Evolutionary conservation across 2,888 invertebrate genomes (phyloP).

Genomic region (Heteropelma amictum): DNA sequence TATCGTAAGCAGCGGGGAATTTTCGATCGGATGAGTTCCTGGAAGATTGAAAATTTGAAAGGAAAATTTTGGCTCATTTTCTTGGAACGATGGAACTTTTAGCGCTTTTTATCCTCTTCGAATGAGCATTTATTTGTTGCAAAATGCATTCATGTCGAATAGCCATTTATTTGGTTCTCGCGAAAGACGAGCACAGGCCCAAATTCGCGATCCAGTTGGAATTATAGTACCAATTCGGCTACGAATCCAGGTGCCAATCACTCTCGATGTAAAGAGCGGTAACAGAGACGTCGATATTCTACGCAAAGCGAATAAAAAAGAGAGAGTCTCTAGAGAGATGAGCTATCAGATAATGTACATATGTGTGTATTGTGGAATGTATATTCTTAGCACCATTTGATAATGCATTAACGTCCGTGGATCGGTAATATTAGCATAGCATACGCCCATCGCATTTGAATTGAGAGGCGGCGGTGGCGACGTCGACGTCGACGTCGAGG

Average conservation of each 20-base stretch:
- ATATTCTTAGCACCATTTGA: conserved; percentile 70
- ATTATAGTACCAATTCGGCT: too few relatives aligned
- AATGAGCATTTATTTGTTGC: too few relatives aligned
- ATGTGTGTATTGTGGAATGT: conserved; percentile 57
- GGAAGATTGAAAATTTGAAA: too few relatives aligned
- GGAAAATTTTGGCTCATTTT: too few relatives aligned
- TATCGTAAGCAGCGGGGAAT: too few relatives aligned
- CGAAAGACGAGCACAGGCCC: too few relatives aligned
- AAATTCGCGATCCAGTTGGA: not conserved
- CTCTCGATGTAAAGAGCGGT: conserved; percentile 31
- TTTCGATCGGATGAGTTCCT: too few relatives aligned
- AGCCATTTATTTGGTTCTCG: too few relatives aligned
- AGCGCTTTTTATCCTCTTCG: too few relatives aligned
- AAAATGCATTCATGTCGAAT: too few relatives aligned
- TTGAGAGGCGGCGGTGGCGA: conserved; percentile 70
- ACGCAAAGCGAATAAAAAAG: conserved; percentile 41
- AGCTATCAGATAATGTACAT: conserved; percentile 55
- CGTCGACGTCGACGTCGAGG: conserved; percentile 49
- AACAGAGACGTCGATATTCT: conserved; percentile 61
- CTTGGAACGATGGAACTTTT: too few relatives aligned
- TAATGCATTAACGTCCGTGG: conserved; percentile 77
- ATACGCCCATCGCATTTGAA: conserved; percentile 78
- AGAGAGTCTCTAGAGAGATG: conserved; percentile 18
- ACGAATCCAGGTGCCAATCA: too few relatives aligned
- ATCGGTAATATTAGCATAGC: conserved; percentile 77